Base-by-base conservation (phyloP, 2,797 vertebrate genomes). In the Borostomias antarcticus region DNA sequence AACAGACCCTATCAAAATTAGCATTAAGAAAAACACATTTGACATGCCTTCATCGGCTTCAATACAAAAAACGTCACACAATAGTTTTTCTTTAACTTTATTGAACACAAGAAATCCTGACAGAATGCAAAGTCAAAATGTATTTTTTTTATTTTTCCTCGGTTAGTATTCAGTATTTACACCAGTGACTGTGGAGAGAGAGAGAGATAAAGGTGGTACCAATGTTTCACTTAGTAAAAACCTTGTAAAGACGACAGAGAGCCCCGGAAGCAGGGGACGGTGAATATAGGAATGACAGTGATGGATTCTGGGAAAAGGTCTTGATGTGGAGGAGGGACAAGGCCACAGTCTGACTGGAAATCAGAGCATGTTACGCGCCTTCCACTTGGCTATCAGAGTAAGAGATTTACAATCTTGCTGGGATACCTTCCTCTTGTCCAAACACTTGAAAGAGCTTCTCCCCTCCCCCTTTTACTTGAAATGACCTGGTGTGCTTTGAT, bases 81-180 rank as follows among this genome's bases (percentile, higher is more conserved):
- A 28, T 81, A 70, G 75, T 75, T 84, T 88, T 87, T 88, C 67
- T 82, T 92, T 67, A 62, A 80, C 91, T 96, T 98, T 97, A 95
- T 96, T 96, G 92, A 96, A 95, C 94, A 96, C 94, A 95, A 91
- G 89, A 93, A 92, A 93, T 79, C 94, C 92, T 91, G 95, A 94
- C 94, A 95, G 92, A 96, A 94, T 94, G 93, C 91, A 94, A 95
- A 94, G 92, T 95, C 93, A 93, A 93, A 93, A 91, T 91, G 77
- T 81, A 90, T 91, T 66, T 74, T 69, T 58, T 37, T 72, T 57
- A 28, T 32, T n/a, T n/a, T n/a, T n/a, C n/a, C n/a, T 91, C 86
- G 85, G 93, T 95, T 94, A 95, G 94, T 93, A 91, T 85, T 94
- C 91, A 92, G 93, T 96, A 95, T 96, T 95, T 96, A 97, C 95